A percentile compares a stretch with the other conserved stretches of the same genome.
Conservation (phyloP, 2,888 invertebrate genomes). For the Bibio marci region DNA sequence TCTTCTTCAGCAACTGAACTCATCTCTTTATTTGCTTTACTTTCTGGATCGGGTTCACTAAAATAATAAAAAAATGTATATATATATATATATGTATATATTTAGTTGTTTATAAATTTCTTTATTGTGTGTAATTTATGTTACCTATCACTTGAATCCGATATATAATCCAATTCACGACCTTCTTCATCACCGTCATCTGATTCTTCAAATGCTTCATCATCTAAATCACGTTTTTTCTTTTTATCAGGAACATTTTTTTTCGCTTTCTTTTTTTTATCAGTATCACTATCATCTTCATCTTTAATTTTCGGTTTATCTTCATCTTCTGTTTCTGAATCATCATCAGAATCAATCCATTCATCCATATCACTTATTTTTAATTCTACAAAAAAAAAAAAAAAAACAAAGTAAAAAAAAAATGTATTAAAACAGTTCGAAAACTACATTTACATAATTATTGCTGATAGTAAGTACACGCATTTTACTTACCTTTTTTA, state of each 20-base stretch:
- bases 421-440: not conserved
- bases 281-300: slow-evolving; percentile 37
- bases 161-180: slow-evolving; percentile 85
- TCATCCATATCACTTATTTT: slow-evolving; percentile 91
- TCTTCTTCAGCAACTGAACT: slow-evolving; percentile 84
- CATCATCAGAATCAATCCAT: slow-evolving; percentile 75
- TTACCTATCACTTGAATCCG: slow-evolving; percentile 64
- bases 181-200: slow-evolving; percentile 97
- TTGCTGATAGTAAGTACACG: slow-evolving; percentile 3
- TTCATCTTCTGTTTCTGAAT: slow-evolving; percentile 54
- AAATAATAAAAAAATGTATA: slow-evolving; percentile 9
- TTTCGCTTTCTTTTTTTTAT: slow-evolving; percentile 46
- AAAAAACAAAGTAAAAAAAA: slow-evolving; percentile 14
- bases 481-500: slow-evolving; percentile 21
- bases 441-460: slow-evolving; percentile 1
- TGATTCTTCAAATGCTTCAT: slow-evolving; percentile 88
- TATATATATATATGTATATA: not conserved
- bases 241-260: slow-evolving; percentile 42
- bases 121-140: too few species aligned
- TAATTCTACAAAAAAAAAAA: slow-evolving; percentile 34
- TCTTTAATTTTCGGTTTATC: slow-evolving; percentile 34
- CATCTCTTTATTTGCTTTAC: slow-evolving; percentile 62
- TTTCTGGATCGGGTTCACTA: slow-evolving; percentile 54
- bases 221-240: slow-evolving; percentile 66
- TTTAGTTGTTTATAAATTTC: not conserved